phyloP scores from a whole-genome alignment of 1,140 invertebrate species.

The Zaprionus capensis region DNA sequence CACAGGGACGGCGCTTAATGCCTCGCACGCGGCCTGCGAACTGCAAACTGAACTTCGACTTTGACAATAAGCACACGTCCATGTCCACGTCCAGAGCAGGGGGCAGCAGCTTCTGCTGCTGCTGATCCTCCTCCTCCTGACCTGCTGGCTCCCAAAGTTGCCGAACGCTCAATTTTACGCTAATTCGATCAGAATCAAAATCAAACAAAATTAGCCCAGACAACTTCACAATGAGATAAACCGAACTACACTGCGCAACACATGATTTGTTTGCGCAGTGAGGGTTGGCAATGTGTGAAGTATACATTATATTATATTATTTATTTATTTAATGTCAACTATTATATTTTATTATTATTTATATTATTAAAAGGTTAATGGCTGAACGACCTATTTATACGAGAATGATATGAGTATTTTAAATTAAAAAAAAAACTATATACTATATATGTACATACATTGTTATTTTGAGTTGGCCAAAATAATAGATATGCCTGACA shows the following conservation, averaged over 20 bases:
- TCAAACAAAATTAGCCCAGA: slow-evolving; percentile 74
- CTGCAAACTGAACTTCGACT: slow-evolving; percentile 62
- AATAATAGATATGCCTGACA: no score
- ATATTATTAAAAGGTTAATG: no score
- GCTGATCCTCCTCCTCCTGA: slow-evolving; percentile 16
- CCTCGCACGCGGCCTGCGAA: slow-evolving; percentile 63
- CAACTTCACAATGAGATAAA: slow-evolving; percentile 52
- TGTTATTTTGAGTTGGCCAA: no score
- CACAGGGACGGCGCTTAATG: slow-evolving; percentile 47
- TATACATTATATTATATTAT: not conserved
- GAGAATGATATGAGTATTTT: no score
- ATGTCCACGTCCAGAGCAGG: not conserved
- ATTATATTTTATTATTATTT: not conserved
- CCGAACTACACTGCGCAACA: slow-evolving; percentile 25
- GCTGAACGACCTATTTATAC: no score
- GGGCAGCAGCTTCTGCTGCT: not conserved
- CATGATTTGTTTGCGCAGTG: not conserved
- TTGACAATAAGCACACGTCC: slow-evolving; percentile 72
- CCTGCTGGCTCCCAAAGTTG: slow-evolving; percentile 53
- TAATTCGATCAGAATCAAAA: slow-evolving; percentile 79
- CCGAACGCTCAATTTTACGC: slow-evolving; percentile 77
- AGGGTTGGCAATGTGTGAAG: no score
- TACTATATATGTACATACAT: no score
- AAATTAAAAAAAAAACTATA: no score
- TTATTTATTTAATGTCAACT: not conserved